Evolutionary conservation across 2,113 vertebrate genomes (phyloP), one percentile per base, ranked within the genome.

Genomic region (Oceanodroma tethys): DNA sequence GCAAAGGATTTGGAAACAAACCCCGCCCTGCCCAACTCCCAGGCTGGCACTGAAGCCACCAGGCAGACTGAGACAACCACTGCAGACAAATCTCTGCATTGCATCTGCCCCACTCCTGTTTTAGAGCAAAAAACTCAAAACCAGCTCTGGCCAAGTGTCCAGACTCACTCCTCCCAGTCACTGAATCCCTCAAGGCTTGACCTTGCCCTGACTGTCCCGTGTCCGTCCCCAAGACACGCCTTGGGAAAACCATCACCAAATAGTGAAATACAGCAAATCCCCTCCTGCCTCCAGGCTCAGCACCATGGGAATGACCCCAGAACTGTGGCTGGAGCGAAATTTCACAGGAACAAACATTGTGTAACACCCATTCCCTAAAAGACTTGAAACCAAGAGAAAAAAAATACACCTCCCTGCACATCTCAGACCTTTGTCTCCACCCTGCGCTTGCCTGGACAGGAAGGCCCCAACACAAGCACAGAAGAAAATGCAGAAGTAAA

Each of bases 401-500:
- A 67, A 68, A 40, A 40, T 7, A 86, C 16, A 68, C 16, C 18
- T 90, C n/a, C 17, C 27, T 34, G 58, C 13, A 70, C 16, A 50
- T 53, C 86, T 95, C 38, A 38, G 30, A 67, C 42, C 48, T 58
- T 30, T 86, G 70, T 36, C 63, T 97, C 79, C 0, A 6, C 58
- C 88, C 93, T 75, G 89, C 3, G 30, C 93, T 74, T 90, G 95
- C 91, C 88, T 66, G 84, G 78, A 96, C 93, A 96, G 83, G 65
- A 93, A 55, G 30, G 73, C 42, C 70, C 47, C 92, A 84, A 92
- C 75, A 95, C 40, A 74, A 95, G 70, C 70, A 97, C 45, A 72
- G 95, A 96, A 97, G 66, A 86, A 98, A 98, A 98, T 82, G 95
- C 84, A 97, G 94, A 98, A 98, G 94, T 93, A 76, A 86, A 30